Percentiles rank a stretch among this genome's conserved stretches.
Evolutionary conservation across 2,113 vertebrate species (phyloP).

Genomic region (Eleginops maclovinus): DNA sequence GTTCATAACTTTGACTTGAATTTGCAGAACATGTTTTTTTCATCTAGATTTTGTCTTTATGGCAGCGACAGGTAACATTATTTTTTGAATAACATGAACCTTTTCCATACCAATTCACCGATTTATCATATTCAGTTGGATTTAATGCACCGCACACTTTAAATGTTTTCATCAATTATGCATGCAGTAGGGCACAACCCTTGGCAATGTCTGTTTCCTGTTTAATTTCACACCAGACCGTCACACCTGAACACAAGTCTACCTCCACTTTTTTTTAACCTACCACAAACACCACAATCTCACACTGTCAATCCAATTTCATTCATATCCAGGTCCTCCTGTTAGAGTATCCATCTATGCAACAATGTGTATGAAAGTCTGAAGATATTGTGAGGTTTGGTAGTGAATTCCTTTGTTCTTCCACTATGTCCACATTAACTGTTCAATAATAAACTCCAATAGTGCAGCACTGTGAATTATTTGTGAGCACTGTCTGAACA

Average conservation of each 20-base stretch:
- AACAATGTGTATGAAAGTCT: conserved; percentile 8
- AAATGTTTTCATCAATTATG: conserved; percentile 69
- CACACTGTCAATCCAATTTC: conserved; percentile 47
- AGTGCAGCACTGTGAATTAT: conserved; percentile 9
- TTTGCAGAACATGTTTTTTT: conserved; percentile 21
- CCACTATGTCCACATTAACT: background rate
- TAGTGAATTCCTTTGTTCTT: background rate
- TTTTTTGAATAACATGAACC: no score
- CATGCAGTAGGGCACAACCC: conserved; percentile 49
- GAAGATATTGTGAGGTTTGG: conserved; percentile 17
- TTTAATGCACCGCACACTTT: conserved; percentile 25
- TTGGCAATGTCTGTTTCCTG: conserved; percentile 68
- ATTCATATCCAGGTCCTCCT: conserved; percentile 55
- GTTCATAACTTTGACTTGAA: conserved; percentile 46
- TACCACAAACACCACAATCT: conserved; percentile 47
- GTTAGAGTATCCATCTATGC: conserved; percentile 37
- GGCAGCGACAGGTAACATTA: no score
- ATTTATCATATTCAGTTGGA: conserved; percentile 49
- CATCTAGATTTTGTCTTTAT: background rate
- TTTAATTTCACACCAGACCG: conserved; percentile 85
- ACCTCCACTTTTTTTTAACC: conserved; percentile 61
- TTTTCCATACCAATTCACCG: conserved; percentile 38
- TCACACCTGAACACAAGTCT: conserved; percentile 54
- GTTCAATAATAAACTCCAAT: background rate
- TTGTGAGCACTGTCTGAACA: conserved; percentile 1